Percentiles rank a stretch among this genome's conserved stretches.
These are phyloP conservation scores for Taenioides sp. DNA, from an alignment of 2,797 vertebrate genomes.

Conservation along the genomic window DNA sequence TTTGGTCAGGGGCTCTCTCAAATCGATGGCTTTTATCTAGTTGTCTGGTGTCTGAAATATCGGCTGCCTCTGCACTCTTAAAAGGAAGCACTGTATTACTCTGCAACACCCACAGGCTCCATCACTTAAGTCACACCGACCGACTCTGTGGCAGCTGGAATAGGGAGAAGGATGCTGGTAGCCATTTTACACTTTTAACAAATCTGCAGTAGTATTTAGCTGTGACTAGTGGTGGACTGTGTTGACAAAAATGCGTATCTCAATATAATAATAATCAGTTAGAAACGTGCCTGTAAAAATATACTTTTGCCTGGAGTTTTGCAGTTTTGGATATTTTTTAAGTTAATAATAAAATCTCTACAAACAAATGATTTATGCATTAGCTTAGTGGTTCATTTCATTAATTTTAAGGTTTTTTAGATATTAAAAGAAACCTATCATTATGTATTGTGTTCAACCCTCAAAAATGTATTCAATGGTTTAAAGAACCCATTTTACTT, in stretches of 20 bases:
- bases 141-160: not conserved
- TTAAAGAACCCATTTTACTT: too few species aligned
- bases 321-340: too few species aligned
- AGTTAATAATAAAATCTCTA: too few species aligned
- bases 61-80: constrained; percentile 18
- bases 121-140: not conserved
- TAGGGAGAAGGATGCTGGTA: not conserved
- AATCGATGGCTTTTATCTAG: constrained; percentile 22
- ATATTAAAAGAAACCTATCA: too few species aligned
- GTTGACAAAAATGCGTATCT: not conserved
- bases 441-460: too few species aligned
- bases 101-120: constrained; percentile 23
- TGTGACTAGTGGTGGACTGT: not conserved
- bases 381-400: too few species aligned
- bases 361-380: too few species aligned
- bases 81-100: constrained; percentile 18
- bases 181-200: constrained; percentile 7
- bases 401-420: too few species aligned
- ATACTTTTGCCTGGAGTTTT: too few species aligned
- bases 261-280: not conserved
- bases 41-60: constrained; percentile 10
- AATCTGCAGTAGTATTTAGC: not conserved
- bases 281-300: too few species aligned
- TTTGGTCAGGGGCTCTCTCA: not conserved
- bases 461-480: too few species aligned